Evolutionary conservation across 1,140 invertebrate species (phyloP).

Genomic region (Diorhabda carinulata): DNA sequence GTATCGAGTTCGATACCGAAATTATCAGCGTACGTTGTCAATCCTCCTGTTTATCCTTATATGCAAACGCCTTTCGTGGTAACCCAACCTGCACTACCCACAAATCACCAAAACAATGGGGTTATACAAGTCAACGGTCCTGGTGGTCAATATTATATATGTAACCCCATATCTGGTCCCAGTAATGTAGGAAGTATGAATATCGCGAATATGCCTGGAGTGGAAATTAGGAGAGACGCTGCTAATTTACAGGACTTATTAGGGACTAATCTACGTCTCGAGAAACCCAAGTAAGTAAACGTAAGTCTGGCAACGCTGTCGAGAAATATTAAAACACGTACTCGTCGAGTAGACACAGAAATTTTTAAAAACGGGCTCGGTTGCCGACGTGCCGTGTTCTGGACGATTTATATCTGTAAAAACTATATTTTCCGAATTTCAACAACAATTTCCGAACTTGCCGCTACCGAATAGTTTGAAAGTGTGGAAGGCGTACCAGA

Average conservation of each 20-base stretch:
- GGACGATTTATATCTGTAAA: no score
- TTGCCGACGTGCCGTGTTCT: no score
- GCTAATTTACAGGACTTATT: slow-evolving; percentile 32
- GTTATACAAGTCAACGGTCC: slow-evolving; percentile 29
- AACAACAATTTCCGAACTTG: no score
- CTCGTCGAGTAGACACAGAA: no score
- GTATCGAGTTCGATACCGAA: slow-evolving; percentile 22
- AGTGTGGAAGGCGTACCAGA: no score
- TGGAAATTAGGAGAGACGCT: slow-evolving; percentile 33
- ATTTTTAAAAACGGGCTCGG: no score
- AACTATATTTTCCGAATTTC: no score
- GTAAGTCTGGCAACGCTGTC: no score
- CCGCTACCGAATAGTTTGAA: no score
- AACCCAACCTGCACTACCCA: neutral
- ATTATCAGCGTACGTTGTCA: slow-evolving; percentile 29
- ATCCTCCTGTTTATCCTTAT: slow-evolving; percentile 33
- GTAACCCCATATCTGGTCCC: slow-evolving; percentile 35
- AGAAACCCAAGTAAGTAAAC: slow-evolving; percentile 7
- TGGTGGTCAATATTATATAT: slow-evolving; percentile 42
- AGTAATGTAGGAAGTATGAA: slow-evolving; percentile 23
- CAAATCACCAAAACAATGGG: slow-evolving; percentile 12
- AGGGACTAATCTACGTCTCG: neutral
- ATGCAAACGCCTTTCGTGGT: slow-evolving; percentile 17
- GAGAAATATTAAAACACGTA: no score
- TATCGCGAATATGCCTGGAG: slow-evolving; percentile 32